Evolutionary conservation across 53 echinoderm and acorn worm species (phyloP).

Genomic region (Holothuria scabra): DNA sequence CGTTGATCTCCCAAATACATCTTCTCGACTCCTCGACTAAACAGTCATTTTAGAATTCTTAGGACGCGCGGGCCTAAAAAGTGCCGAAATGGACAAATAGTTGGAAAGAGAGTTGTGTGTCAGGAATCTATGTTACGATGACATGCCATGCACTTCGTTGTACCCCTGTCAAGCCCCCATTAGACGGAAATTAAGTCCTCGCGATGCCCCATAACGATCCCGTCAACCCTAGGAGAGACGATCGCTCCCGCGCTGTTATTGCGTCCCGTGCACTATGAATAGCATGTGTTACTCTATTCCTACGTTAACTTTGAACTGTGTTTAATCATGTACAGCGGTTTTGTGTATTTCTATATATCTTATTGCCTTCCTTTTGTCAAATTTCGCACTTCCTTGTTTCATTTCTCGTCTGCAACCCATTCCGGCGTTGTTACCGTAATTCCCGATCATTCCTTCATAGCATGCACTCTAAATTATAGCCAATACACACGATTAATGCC

Average conservation of each 20-base stretch:
- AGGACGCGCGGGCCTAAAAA: slow-evolving; percentile 48
- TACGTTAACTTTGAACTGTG: slow-evolving; percentile 53
- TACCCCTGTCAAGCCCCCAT: slow-evolving; percentile 37
- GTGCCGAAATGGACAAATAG: slow-evolving; percentile 40
- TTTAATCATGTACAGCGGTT: slow-evolving; percentile 51
- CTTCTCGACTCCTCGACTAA: slow-evolving; percentile 20
- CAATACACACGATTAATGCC: slow-evolving; percentile 23
- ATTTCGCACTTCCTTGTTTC: slow-evolving; percentile 49
- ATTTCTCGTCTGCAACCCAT: slow-evolving; percentile 13
- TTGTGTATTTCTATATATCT: slow-evolving; percentile 43
- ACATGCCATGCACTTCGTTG: slow-evolving; percentile 26
- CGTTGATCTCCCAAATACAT: slow-evolving; percentile 62
- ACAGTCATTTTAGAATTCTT: slow-evolving; percentile 1
- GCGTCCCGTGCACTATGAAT: slow-evolving; percentile 24
- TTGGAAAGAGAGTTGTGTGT: slow-evolving; percentile 10
- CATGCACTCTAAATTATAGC: slow-evolving; percentile 13
- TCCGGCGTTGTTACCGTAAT: slow-evolving; percentile 25
- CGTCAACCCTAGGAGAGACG: slow-evolving; percentile 26
- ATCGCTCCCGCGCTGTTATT: slow-evolving; percentile 15
- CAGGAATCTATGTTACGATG: slow-evolving; percentile 1
- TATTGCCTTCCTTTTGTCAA: slow-evolving; percentile 39
- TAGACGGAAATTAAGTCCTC: slow-evolving; percentile 41
- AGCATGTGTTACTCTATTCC: slow-evolving; percentile 8
- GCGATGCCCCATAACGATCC: slow-evolving; percentile 29
- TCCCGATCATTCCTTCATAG: background rate